A percentile compares a stretch with the other conserved stretches of the same genome.
Evolutionary conservation across 2,888 invertebrate genomes (phyloP).

Genomic region (Pomacea canaliculata): DNA sequence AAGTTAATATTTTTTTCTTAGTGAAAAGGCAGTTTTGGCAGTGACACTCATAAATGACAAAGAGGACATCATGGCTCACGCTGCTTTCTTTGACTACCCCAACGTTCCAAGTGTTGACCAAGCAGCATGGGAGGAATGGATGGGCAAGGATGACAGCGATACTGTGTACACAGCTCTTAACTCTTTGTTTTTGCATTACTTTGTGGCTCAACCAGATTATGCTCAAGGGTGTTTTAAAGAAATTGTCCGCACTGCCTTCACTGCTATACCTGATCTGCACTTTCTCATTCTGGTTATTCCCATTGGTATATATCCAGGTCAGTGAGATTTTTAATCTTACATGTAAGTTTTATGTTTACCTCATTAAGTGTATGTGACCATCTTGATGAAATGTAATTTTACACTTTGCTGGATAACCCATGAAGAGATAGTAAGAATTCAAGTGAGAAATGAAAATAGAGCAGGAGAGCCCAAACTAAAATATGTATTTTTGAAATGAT

Average conservation of each 20-base stretch:
- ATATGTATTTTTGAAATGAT: too few species aligned
- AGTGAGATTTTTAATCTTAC: background rate
- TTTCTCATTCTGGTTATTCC: slow-evolving; percentile 65
- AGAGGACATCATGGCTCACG: slow-evolving; percentile 68
- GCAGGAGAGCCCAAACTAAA: too few species aligned
- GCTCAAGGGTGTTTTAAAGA: slow-evolving; percentile 65
- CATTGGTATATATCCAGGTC: slow-evolving; percentile 63
- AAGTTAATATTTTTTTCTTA: slow-evolving; percentile 31
- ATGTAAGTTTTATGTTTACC: too few species aligned
- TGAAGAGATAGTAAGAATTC: too few species aligned
- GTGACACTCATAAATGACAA: slow-evolving; percentile 66
- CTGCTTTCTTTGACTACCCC: slow-evolving; percentile 69
- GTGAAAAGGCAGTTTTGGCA: slow-evolving; percentile 68
- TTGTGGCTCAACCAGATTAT: slow-evolving; percentile 66
- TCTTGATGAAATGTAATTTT: too few species aligned
- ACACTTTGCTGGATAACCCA: too few species aligned
- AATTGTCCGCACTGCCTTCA: slow-evolving; percentile 67
- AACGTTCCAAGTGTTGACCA: slow-evolving; percentile 59
- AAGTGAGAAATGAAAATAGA: too few species aligned
- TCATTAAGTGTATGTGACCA: too few species aligned
- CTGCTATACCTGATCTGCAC: slow-evolving; percentile 68
- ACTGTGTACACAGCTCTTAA: slow-evolving; percentile 57
- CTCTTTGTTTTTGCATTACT: slow-evolving; percentile 68
- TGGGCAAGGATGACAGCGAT: slow-evolving; percentile 48
- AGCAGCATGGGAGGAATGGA: slow-evolving; percentile 65